Conservation (phyloP, 2,888 invertebrate species). For the Heliconius ismenius region DNA sequence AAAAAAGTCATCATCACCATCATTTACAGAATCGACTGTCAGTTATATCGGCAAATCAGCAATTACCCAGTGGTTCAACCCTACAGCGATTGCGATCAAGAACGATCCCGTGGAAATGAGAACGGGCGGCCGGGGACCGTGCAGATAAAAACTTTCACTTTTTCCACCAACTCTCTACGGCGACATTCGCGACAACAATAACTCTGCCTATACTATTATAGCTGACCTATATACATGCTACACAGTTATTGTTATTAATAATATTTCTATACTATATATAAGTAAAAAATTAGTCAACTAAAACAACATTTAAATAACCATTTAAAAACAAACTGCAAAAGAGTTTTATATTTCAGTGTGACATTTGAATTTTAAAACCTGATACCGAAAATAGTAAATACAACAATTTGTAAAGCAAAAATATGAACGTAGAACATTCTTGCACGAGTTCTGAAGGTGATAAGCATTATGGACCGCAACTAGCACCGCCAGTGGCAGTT, state of each 20-base stretch:
- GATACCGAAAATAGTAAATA: neutral
- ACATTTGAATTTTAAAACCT: constrained; percentile 4
- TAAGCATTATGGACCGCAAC: constrained; percentile 55
- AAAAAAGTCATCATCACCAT: too few species aligned
- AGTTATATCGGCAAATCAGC: constrained; percentile 54
- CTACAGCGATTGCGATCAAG: constrained; percentile 70
- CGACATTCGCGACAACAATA: constrained; percentile 69
- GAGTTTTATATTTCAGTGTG: neutral
- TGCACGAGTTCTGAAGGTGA: constrained; percentile 52
- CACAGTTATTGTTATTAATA: constrained; percentile 20
- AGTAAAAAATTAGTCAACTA: neutral
- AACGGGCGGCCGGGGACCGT: constrained; percentile 70
- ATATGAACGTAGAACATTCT: constrained; percentile 12
- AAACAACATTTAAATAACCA: too few species aligned
- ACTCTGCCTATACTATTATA: constrained; percentile 67
- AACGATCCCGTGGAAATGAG: constrained; percentile 72
- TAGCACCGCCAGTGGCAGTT: constrained; percentile 55
- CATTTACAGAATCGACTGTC: constrained; percentile 27
- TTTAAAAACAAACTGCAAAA: neutral
- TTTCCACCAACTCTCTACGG: constrained; percentile 71
- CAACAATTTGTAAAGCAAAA: neutral
- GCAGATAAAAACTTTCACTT: constrained; percentile 80
- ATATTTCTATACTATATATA: neutral
- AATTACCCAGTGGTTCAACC: constrained; percentile 60
- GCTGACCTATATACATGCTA: constrained; percentile 46